Conservation (phyloP, 2,797 vertebrate genomes). For the Martes flavigula region DNA sequence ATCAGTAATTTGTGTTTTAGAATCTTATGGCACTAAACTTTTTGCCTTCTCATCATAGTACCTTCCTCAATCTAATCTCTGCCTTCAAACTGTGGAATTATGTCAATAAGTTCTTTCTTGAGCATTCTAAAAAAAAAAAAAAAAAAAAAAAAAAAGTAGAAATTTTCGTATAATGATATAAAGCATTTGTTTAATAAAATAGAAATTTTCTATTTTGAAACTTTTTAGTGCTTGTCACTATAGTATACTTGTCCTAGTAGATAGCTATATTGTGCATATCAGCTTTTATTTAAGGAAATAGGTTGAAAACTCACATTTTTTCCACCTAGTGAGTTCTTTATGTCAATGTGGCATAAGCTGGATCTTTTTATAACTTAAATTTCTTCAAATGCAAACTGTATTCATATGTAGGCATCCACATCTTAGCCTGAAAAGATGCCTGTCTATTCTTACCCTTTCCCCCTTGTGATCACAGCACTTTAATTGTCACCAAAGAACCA, state of each 20-base stretch:
- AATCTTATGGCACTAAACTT: neutral
- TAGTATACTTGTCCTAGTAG: neutral
- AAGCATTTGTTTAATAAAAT: neutral
- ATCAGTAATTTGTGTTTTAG: neutral
- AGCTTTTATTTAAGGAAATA: neutral
- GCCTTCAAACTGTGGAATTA: neutral
- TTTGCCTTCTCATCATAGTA: neutral
- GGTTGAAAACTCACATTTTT: neutral
- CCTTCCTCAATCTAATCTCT: fast-evolving
- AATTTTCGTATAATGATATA: neutral
- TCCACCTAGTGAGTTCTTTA: neutral
- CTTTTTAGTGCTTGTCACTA: neutral
- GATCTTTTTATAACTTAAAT: slow-evolving; percentile 16
- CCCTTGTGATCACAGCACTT: neutral
- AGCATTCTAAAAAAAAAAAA: neutral
- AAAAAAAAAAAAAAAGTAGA: neutral
- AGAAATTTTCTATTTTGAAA: neutral
- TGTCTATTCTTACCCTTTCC: neutral
- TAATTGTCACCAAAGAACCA: slow-evolving; percentile 13
- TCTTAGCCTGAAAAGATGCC: neutral
- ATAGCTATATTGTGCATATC: neutral
- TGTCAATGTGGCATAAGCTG: neutral
- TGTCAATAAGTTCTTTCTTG: neutral
- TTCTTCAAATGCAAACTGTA: neutral
- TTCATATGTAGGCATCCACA: neutral